Evolutionary conservation across 2,888 invertebrate genomes (phyloP).

Genomic region (Agonopterix heracliana): DNA sequence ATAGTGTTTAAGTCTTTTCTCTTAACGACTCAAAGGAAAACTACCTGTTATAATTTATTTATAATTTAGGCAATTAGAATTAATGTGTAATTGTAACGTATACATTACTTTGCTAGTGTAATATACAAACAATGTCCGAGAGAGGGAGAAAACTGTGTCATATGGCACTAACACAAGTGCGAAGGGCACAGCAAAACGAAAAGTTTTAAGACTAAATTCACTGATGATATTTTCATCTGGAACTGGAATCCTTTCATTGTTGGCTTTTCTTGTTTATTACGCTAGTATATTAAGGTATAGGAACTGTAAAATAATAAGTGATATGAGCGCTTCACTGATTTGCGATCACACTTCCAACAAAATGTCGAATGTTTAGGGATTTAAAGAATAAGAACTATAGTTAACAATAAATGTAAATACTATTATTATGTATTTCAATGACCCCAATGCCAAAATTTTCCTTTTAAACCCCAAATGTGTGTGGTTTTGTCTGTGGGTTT

Average conservation of each 20-base stretch:
- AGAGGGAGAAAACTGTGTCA: too few species aligned
- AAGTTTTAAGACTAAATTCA: too few species aligned
- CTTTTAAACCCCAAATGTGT: background rate
- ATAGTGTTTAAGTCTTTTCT: background rate
- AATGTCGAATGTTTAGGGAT: slow-evolving; percentile 13
- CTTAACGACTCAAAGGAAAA: background rate
- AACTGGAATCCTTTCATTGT: too few species aligned
- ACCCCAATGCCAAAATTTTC: background rate
- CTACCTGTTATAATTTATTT: slow-evolving; percentile 39
- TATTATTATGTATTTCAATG: slow-evolving; percentile 5
- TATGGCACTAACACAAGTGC: too few species aligned
- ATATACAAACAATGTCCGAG: too few species aligned
- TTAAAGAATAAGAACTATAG: slow-evolving; percentile 14
- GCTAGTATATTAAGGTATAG: too few species aligned
- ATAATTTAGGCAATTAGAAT: slow-evolving; percentile 39
- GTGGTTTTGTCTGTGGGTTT: background rate
- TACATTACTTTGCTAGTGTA: slow-evolving; percentile 6
- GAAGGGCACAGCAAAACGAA: too few species aligned
- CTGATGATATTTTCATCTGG: too few species aligned
- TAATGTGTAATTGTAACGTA: slow-evolving; percentile 27
- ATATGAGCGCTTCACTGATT: slow-evolving; percentile 2
- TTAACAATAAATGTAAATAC: slow-evolving; percentile 55
- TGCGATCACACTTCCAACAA: slow-evolving; percentile 25
- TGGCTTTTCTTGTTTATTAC: too few species aligned
- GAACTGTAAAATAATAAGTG: background rate